These are phyloP conservation scores for Ispidina picta DNA, from an alignment of 2,797 vertebrate species.

Conservation along the genomic window DNA sequence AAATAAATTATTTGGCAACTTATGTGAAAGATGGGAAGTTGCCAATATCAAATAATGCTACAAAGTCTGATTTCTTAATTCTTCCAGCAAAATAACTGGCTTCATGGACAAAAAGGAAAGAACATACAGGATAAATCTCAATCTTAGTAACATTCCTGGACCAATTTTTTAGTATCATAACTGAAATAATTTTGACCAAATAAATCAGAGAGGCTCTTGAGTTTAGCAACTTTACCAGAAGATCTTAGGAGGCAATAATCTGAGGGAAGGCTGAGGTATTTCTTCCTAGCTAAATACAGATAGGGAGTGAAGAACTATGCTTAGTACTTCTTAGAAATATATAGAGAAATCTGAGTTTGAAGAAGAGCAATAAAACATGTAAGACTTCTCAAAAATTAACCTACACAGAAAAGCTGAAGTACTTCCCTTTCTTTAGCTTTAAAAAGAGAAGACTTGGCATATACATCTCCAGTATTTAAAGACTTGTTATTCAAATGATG, in stretches of 20 bases:
- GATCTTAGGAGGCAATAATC: not conserved
- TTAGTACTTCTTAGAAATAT: not conserved
- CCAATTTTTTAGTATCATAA: not conserved
- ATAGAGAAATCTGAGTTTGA: not conserved
- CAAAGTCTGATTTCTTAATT: not conserved
- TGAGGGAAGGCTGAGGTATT: not conserved
- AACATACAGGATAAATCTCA: not conserved
- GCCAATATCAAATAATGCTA: not conserved
- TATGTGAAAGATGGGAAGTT: not conserved
- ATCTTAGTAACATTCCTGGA: not conserved
- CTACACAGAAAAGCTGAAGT: not conserved
- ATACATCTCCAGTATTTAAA: not conserved
- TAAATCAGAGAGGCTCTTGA: not conserved
- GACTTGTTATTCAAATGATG: not conserved
- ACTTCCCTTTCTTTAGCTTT: not conserved
- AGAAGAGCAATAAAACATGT: not conserved
- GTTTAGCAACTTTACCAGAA: not conserved
- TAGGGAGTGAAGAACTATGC: not conserved
- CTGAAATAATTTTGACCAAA: not conserved
- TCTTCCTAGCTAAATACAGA: not conserved
- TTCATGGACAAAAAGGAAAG: not conserved
- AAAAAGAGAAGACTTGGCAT: not conserved
- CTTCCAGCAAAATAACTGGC: not conserved
- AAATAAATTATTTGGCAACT: slow-evolving; percentile 16
- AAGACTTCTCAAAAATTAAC: not conserved